Evolutionary conservation across 2,888 invertebrate species (phyloP).

Genomic region (Coelopa pilipes): DNA sequence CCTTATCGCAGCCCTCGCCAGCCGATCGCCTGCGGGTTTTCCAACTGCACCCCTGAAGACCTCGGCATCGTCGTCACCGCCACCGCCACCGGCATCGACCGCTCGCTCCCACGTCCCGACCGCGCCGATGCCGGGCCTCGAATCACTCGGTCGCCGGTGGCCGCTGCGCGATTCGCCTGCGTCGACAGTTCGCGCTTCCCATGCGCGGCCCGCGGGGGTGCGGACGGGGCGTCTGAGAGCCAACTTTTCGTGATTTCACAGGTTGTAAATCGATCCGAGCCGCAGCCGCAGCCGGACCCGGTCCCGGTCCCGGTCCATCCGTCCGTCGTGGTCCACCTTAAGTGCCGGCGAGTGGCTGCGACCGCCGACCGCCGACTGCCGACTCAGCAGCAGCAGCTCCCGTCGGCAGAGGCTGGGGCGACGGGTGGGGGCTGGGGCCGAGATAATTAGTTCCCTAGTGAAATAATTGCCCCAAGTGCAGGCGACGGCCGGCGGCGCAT

Average conservation of each 20-base stretch:
- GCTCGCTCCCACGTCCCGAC: no score
- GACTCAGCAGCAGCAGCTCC: background rate
- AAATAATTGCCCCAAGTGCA: conserved; percentile 39
- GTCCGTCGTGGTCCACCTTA: conserved; percentile 11
- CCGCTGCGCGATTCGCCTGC: no score
- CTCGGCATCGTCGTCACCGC: no score
- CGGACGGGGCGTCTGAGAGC: background rate
- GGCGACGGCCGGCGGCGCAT: conserved; percentile 22
- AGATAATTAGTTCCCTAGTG: conserved; percentile 49
- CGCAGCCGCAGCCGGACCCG: conserved; percentile 2
- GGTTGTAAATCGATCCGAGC: conserved; percentile 45
- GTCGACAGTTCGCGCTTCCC: no score
- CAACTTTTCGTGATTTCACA: conserved; percentile 41
- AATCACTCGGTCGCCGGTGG: no score
- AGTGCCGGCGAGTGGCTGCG: conserved; percentile 10
- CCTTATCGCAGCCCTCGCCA: no score
- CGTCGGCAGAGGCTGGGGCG: background rate
- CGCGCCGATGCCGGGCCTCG: no score
- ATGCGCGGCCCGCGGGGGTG: no score
- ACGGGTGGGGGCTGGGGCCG: conserved; percentile 42
- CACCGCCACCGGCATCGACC: no score
- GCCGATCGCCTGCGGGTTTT: no score
- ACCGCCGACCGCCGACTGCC: conserved; percentile 4
- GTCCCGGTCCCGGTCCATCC: background rate
- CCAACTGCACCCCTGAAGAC: no score